Base-by-base conservation (phyloP, 2,888 invertebrate genomes). In the Drosophila testacea region DNA sequence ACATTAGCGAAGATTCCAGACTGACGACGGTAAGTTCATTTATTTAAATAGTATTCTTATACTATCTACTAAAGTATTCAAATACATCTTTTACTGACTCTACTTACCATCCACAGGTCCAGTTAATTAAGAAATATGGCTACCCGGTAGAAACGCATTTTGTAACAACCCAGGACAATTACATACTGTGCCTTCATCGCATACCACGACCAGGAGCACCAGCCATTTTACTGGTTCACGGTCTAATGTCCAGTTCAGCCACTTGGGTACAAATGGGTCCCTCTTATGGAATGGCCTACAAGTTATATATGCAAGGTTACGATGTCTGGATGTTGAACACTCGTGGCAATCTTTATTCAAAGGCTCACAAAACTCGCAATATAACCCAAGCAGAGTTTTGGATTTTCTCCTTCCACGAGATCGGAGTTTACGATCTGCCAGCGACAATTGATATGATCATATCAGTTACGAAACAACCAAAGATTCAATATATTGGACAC, bases 281-380 rank as follows among this genome's bases (percentile, higher is more conserved):
- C 0, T 2, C 16, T 0, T 13, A 39, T 1, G 85, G 85, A 2
- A 46, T 81, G 30, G 81, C 82, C 28, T 81, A 75, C 28, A 54
- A 66, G 4, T 64, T 84, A 0, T 81, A 54, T 11, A 16, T 38
- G 0, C 52, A 68, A 13, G 81, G 81, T 0, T 81, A 60, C 48
- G 81, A 81, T 34, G 85, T 81, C 30, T 81, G 81, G 81, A 28
- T 81, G 61, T 7, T 82, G 1, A 81, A 81, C 22, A 76, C 85
- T 1, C 77, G 81, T 11, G 81, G 81, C 16, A 81, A 73, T 44
- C 0, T 77, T 0, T 81, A 81, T 50, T 85, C 85, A 0, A 52
- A 42, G 16, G 3, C 39, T 0, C 79, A 81, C 39, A 4, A 1
- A 0, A 13, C 39, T 4, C 16, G 10, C 1, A 3, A 6, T 0